These are phyloP conservation scores for Nomada goodeniana DNA, from an alignment of 2,888 invertebrate genomes.

Conservation along the genomic window DNA sequence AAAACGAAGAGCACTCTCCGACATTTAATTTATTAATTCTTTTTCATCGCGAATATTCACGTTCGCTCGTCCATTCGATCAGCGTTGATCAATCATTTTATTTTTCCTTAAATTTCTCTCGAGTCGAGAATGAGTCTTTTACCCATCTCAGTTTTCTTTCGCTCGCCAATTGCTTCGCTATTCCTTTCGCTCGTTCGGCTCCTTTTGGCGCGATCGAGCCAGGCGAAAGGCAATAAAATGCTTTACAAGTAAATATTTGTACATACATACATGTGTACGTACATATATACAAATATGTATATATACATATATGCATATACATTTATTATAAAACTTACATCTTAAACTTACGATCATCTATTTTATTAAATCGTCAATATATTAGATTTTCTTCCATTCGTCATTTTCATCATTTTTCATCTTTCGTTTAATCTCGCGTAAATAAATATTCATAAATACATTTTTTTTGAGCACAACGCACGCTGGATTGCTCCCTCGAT, in stretches of 20 bases:
- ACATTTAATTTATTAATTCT: constrained; percentile 29
- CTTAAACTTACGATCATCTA: constrained; percentile 71
- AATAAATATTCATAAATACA: constrained; percentile 80
- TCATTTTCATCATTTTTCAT: constrained; percentile 47
- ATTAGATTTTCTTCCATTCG: constrained; percentile 76
- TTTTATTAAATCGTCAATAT: constrained; percentile 76
- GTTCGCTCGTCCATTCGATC: constrained; percentile 13
- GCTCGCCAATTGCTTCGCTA: constrained; percentile 72
- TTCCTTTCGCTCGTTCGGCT: constrained; percentile 65
- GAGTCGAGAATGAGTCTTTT: constrained; percentile 72
- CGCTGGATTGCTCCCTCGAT: constrained; percentile 52
- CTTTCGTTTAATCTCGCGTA: constrained; percentile 71
- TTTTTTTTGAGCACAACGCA: constrained; percentile 57
- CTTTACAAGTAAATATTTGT: constrained; percentile 60
- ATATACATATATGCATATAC: constrained; percentile 43
- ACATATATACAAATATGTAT: constrained; percentile 44
- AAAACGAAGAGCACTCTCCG: constrained; percentile 32
- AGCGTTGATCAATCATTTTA: constrained; percentile 23
- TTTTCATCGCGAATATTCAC: constrained; percentile 17
- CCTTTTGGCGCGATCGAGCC: constrained; percentile 57
- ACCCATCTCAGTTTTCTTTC: constrained; percentile 36
- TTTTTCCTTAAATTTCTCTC: neutral
- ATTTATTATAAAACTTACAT: constrained; percentile 75
- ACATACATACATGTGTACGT: constrained; percentile 10
- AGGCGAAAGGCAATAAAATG: constrained; percentile 67